Evolutionary conservation across 2,888 invertebrate species (phyloP), one percentile per base, ranked within the genome.

Genomic region (Amorpha juglandis): DNA sequence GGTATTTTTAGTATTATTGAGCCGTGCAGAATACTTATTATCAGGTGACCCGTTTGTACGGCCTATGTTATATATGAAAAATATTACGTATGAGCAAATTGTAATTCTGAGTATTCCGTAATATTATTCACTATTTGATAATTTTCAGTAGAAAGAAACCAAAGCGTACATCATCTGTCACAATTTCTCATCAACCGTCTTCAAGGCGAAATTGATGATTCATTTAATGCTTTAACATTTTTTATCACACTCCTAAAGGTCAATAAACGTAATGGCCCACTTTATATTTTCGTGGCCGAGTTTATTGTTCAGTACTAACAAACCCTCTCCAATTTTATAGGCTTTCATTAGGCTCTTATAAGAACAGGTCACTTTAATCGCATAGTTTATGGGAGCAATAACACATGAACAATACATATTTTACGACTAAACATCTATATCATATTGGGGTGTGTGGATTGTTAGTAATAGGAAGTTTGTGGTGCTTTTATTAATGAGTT

Each of bases 281-380:
- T 42, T 58, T 58, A 58, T 55, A 55, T 58, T 42, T 58, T 58
- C 58, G 58, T 58, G 58, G 58, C 21, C 47, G 14, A 63, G 62
- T 63, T 63, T 63, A 47, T 48, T 63, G 62, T 63, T 63, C 48
- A 63, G 38, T 53, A 53, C 52, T 38, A 27, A 12, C 52, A 27
- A 19, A 58, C 42, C 16, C 42, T 63, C 45, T 63, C n/a, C n/a
- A 9, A 27, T 48, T 38, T 48, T 58, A n/a, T 38, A 50, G 21
- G 47, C 21, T 58, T 33, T 12, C 64, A 64, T 64, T 55, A 55
- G 52, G 8, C 48, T 38, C 45, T 53, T 47, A 58, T 58, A 58
- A 55, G 55, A 47, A 47, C 33, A 45, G 19, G 55, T 64, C 53
- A 64, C 52, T 55, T 47, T 47, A 64, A 55, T 48, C 53, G 19